Base-by-base conservation (phyloP, 1,140 invertebrate genomes). In the Bombus haemorrhoidalis region DNA sequence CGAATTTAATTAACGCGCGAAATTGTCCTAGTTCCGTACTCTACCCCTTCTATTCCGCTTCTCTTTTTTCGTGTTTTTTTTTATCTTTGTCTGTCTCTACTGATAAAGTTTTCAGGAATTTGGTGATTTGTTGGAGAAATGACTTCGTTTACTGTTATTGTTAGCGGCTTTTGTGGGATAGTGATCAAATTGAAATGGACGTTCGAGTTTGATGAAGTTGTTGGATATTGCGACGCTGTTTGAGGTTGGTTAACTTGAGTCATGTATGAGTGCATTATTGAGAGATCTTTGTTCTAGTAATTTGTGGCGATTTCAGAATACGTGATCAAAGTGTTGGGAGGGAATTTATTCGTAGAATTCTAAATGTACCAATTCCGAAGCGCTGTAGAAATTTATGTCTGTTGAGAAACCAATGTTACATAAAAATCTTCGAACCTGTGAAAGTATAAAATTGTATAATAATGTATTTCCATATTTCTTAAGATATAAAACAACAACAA, bases 1-100 rank as follows among this genome's bases (percentile, higher is more conserved):
- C 76, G 57, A 84, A 76, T 84, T 76, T 84, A 87, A 87, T 88
- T 87, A 75, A 80, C 66, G 43, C 78, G 43, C 43, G 39, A 43
- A 47, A 79, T 79, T 68, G 77, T 47, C 25, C 34, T 13, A 25
- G 32, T 75, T 57, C 32, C n/a, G 32, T 32, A n/a, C 25, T 39
- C 3, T 34, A 25, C 22, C 47, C 57, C n/a, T 32, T 41, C 15
- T 22, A 28, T 37, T 8, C 6, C 6, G 9, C 28, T 53, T 18
- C 34, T n/a, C 25, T 53, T 10, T 18, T 18, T 81, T n/a, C 8
- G 8, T 53, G n/a, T 37, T 0, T 34, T 25, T 22, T 34, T 15
- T 41, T 62, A 18, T 37, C 15, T 3, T 32, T 68, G n/a, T 57
- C 41, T 39, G 34, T 28, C 32, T 62, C 28, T 5, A 12, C 18